Base-by-base conservation (phyloP, 2,113 vertebrate genomes). In the Proteles cristata region DNA sequence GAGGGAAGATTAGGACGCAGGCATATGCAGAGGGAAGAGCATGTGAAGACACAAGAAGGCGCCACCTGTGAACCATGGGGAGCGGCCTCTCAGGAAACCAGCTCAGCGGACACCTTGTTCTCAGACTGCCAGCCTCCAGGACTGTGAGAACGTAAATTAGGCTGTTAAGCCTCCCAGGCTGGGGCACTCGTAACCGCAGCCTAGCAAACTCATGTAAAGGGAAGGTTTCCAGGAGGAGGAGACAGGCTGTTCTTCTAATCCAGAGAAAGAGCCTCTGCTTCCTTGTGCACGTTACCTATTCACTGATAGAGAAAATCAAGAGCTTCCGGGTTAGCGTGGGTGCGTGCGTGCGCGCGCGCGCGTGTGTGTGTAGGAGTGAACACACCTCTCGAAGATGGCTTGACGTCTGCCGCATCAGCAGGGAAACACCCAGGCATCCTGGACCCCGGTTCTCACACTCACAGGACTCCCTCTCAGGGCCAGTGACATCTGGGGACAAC, bases 371-470 rank as follows among this genome's bases (percentile, higher is more conserved):
- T 0, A 5, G 58, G 39, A 7, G 33, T n/a, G 16, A 16, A 23
- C 28, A 7, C 0, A 25, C 68, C 79, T 39, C 4, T 65, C 15
- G 26, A 0, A 61, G 76, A 68, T 58, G 97, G 84, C 63, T 35
- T 55, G 15, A 23, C 0, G 11, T 39, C 93, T 86, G 39, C 84
- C 43, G 21, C 48, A 0, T 50, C 68, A 0, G 9, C 90, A 66
- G 93, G 84, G 90, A 71, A 87, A 50, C 21, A 84, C 88, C 68
- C 85, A 88, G 94, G 68, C 95, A 63, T 7, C 73, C 88, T 58
- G 88, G 71, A 88, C 86, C 82, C 45, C 50, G 81, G 35, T 43
- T 71, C 14, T 23, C 45, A 28, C 68, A 53, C 50, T 73, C 93
- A 71, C 81, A 63, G 80, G 93, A 35, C 86, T 35, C 89, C 73